Evolutionary conservation across 1,140 invertebrate genomes (phyloP), one percentile per base, ranked within the genome.

Genomic region (Drosophila subpulchrella): DNA sequence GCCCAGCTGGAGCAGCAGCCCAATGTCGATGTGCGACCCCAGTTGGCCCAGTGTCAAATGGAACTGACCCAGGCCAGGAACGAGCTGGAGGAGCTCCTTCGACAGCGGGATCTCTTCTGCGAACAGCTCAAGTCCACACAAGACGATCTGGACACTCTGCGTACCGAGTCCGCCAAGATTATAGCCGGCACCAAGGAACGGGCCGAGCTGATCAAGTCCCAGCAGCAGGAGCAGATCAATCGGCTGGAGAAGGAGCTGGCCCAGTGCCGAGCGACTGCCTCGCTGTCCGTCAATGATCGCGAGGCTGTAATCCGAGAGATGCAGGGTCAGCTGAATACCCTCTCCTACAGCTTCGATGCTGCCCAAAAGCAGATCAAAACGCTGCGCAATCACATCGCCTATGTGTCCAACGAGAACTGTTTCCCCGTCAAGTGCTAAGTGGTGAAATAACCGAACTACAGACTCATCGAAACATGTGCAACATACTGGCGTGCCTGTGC

Each of bases 91-190:
- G 86, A 90, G 53, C 63, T 90, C 6, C 55, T 89, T 13, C 67
- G 78, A 0, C 85, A 92, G 71, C 78, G 91, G 0, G 89, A 92
- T 63, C 78, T 92, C 44, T 85, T 92, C 77, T 91, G 90, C 44
- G 91, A 92, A 30, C 81, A 91, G 48, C 60, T 92, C 0, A 86
- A 89, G 10, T 95, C 95, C 73, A 89, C 96, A 1, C 94, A 94
- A 13, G 94, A 95, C 0, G 95, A 96, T 80, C 86, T 96, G 42
- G 95, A 96, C 60, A 94, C 94, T 30, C 93, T 95, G 8, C 92
- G 96, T 4, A 95, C 96, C 54, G 96, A 96, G 76, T 95, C 95
- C 0, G 95, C 96, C 0, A 93, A 96, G 48, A 96, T 96, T 65
- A 93, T 97, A 0, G 93, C 94, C 2, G 93, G 95, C 13, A 94